Percentiles rank a stretch among this genome's conserved stretches.
Conservation (phyloP, 2,888 invertebrate species). For the Erebia aethiops region DNA sequence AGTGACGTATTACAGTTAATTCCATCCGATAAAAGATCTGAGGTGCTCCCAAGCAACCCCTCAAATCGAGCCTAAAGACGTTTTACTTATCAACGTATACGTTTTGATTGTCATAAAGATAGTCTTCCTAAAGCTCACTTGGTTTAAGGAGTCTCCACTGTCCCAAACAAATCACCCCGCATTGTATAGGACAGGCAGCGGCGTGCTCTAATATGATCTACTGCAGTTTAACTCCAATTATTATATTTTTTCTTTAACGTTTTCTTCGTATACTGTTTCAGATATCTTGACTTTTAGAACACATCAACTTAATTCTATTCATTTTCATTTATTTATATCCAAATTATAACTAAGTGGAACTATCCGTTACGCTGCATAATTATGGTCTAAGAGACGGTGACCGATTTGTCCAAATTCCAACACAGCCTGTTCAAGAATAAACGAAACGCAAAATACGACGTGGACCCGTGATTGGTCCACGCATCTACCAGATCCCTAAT, state of each 20-base stretch:
- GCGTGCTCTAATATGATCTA: slow-evolving; percentile 46
- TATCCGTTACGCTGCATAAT: slow-evolving; percentile 48
- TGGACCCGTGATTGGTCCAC: no score
- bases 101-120: not conserved
- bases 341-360: slow-evolving; percentile 62
- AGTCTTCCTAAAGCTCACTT: not conserved
- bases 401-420: not conserved
- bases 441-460: no score
- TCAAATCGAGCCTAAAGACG: no score
- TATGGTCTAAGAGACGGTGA: slow-evolving; percentile 30
- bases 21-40: no score
- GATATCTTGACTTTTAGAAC: slow-evolving; percentile 79
- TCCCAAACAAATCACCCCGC: not conserved
- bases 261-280: slow-evolving; percentile 81
- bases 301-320: slow-evolving; percentile 75
- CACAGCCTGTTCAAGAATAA: no score
- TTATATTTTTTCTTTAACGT: slow-evolving; percentile 51
- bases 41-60: no score
- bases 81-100: no score
- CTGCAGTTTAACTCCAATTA: slow-evolving; percentile 60
- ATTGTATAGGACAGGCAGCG: slow-evolving; percentile 48
- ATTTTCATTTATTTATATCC: slow-evolving; percentile 51
- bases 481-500: no score
- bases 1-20: no score
- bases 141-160: not conserved